A percentile compares a stretch with the other conserved stretches of the same genome.
Evolutionary conservation across 2,113 vertebrate species (phyloP).

Genomic region (Actenoides lindsayi): DNA sequence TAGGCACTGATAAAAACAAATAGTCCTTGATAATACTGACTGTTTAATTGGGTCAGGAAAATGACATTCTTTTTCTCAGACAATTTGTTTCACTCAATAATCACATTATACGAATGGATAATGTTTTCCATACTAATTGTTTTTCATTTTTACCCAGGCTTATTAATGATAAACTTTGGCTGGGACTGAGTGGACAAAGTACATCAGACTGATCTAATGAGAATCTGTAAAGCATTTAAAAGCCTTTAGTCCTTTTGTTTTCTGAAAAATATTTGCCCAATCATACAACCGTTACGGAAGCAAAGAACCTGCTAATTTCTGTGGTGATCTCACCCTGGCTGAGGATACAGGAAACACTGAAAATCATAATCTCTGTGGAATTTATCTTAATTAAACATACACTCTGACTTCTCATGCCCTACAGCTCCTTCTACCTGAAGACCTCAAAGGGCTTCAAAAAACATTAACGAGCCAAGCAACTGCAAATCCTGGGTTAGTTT

Average conservation of each 20-base stretch:
- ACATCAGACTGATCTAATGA: not conserved
- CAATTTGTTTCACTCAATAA: not conserved
- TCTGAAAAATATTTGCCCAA: not conserved
- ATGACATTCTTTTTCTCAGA: not conserved
- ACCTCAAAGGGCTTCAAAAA: conserved; percentile 12
- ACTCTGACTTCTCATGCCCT: not conserved
- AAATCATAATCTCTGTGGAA: not conserved
- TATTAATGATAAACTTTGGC: not conserved
- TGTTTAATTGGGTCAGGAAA: not conserved
- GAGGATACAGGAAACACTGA: not conserved
- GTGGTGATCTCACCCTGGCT: not conserved
- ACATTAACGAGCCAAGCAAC: conserved; percentile 7
- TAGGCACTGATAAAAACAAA: not conserved
- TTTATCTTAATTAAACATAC: conserved; percentile 23
- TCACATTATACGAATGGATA: not conserved
- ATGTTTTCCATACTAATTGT: not conserved
- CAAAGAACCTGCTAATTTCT: not conserved
- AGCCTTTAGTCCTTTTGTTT: not conserved
- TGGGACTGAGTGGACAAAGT: not conserved
- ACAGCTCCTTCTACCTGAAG: not conserved
- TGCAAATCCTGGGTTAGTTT: not conserved
- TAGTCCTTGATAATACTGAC: not conserved
- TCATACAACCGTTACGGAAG: not conserved
- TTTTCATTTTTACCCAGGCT: not conserved
- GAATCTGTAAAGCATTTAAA: not conserved